Evolutionary conservation across 2,113 vertebrate genomes (phyloP).

Genomic region (Labeo rohita): DNA sequence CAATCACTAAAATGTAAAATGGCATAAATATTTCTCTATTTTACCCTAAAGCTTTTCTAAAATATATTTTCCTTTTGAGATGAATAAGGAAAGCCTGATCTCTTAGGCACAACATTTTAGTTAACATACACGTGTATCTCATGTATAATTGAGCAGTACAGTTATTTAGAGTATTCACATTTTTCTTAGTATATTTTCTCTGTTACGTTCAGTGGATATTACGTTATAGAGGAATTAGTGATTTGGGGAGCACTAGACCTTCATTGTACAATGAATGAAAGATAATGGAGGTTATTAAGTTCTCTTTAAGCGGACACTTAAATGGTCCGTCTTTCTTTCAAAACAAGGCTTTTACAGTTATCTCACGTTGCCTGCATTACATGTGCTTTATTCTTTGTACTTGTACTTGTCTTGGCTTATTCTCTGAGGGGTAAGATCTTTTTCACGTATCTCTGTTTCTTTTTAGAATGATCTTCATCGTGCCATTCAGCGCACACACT

Average conservation of each 20-base stretch:
- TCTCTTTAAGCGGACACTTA: not conserved
- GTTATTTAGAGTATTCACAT: not conserved
- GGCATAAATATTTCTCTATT: not conserved
- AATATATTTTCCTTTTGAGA: not conserved
- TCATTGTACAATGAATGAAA: not conserved
- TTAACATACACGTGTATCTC: not conserved
- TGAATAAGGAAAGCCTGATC: not conserved
- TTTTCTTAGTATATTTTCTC: not conserved
- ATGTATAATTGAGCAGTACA: not conserved
- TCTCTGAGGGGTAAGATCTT: not conserved
- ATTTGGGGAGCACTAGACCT: not conserved
- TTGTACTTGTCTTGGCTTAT: not conserved
- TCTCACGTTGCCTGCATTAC: not conserved
- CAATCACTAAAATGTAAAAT: not conserved
- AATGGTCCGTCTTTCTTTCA: not conserved
- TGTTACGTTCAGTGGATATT: not conserved
- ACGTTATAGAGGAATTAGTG: not conserved
- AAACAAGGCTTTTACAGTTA: not conserved
- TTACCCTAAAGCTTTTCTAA: not conserved
- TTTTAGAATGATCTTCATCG: slow-evolving; percentile 94
- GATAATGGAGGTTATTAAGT: not conserved
- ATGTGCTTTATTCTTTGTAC: not conserved
- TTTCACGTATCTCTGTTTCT: not conserved
- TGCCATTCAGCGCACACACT: slow-evolving; percentile 95
- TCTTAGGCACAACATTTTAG: not conserved